Conservation (phyloP, 2,113 vertebrate species). For the Bambusicola thoracicus region DNA sequence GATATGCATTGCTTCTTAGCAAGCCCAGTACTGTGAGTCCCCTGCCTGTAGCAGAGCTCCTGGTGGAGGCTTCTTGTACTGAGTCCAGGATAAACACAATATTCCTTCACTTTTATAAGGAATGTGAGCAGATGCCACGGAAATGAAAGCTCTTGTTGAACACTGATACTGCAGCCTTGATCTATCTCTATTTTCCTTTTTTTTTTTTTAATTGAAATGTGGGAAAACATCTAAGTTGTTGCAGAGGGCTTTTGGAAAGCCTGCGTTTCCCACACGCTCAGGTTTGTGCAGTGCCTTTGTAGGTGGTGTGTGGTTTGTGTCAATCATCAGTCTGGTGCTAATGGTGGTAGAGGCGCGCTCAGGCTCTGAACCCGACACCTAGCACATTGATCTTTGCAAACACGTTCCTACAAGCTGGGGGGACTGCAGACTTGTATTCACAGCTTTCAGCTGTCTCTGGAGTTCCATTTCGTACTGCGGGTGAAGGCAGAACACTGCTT, state of each 20-base stretch:
- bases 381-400: background rate
- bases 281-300: conserved; percentile 30
- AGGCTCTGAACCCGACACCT: background rate
- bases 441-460: background rate
- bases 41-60: background rate
- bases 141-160: conserved; percentile 31
- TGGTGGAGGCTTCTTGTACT: background rate
- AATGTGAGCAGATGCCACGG: background rate
- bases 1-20: background rate
- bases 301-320: conserved; percentile 63
- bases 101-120: background rate
- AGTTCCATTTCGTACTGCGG: background rate
- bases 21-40: background rate
- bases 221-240: conserved; percentile 27
- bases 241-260: conserved; percentile 28
- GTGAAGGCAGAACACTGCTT: background rate
- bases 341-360: background rate
- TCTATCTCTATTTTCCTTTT: background rate
- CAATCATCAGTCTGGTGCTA: conserved; percentile 55
- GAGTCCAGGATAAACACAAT: background rate
- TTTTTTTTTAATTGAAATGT: background rate
- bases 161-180: background rate
- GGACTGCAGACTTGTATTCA: conserved; percentile 14
- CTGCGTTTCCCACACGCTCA: background rate
- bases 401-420: conserved; percentile 11